Evolutionary conservation across 2,888 invertebrate genomes (phyloP).

Genomic region (Sylvicola fuscatus): DNA sequence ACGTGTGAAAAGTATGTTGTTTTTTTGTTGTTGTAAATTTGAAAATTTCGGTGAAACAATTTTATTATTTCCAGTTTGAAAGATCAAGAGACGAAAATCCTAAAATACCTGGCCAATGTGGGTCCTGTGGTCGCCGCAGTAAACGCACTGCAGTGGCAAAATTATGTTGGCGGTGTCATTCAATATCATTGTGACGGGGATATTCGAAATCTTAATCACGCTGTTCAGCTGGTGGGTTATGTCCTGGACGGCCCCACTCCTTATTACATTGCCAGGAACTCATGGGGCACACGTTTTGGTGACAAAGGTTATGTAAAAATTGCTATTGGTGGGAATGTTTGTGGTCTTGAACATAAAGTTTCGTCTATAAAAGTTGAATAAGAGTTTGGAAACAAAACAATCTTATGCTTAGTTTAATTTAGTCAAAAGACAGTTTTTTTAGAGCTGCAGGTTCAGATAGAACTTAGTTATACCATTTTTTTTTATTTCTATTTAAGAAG

Average conservation of each 20-base stretch:
- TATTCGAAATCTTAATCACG: conserved; percentile 46
- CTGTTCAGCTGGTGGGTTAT: conserved; percentile 68
- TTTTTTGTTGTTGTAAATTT: not conserved
- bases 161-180: conserved; percentile 67
- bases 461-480: too few species aligned
- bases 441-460: too few species aligned
- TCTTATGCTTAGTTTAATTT: too few species aligned
- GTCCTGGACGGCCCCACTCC: conserved; percentile 49
- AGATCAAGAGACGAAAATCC: conserved; percentile 8
- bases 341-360: conserved; percentile 57
- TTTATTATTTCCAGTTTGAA: conserved; percentile 8
- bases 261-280: conserved; percentile 66
- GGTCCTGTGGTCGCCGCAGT: conserved; percentile 67
- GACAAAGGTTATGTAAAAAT: conserved; percentile 55
- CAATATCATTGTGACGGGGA: conserved; percentile 55
- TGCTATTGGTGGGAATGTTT: conserved; percentile 53
- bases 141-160: conserved; percentile 69
- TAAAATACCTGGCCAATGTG: conserved; percentile 34
- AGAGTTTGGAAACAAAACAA: too few species aligned
- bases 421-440: too few species aligned
- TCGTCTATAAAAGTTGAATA: conserved; percentile 20
- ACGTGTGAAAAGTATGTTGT: conserved; percentile 8
- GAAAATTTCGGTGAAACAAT: not conserved
- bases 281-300: conserved; percentile 65
- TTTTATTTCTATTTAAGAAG: too few species aligned